These are phyloP conservation scores for Pachypanchax playfairii DNA, from an alignment of 2,113 vertebrate species.

Conservation along the genomic window DNA sequence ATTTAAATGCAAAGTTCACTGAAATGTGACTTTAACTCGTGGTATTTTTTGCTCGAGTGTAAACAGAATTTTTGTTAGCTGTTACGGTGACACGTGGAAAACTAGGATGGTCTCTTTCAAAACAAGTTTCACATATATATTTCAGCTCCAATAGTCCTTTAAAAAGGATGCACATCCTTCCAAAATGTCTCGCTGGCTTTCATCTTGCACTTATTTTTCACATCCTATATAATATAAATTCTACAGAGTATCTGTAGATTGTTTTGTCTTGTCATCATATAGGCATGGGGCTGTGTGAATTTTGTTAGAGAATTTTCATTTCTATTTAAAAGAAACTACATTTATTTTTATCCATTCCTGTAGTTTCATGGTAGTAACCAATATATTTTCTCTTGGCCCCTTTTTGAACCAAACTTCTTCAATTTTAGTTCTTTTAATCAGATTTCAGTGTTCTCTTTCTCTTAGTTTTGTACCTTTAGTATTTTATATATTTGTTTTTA, in stretches of 20 bases:
- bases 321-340: too few species aligned
- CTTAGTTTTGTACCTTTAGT: constrained; percentile 65
- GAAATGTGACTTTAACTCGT: constrained; percentile 15
- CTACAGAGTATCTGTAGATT: too few species aligned
- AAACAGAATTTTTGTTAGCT: constrained; percentile 51
- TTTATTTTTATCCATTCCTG: constrained; percentile 21
- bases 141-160: constrained; percentile 39
- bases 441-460: too few species aligned
- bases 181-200: constrained; percentile 8
- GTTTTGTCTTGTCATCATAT: too few species aligned
- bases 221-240: too few species aligned
- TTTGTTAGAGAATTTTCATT: too few species aligned
- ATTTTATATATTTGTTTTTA: constrained; percentile 80
- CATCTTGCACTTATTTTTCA: constrained; percentile 19
- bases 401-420: too few species aligned
- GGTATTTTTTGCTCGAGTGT: constrained; percentile 36
- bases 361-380: constrained; percentile 17
- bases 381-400: not conserved
- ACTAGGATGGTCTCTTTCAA: not conserved
- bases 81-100: constrained; percentile 62
- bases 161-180: constrained; percentile 25
- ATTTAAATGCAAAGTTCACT: constrained; percentile 37
- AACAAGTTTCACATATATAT: not conserved
- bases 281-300: too few species aligned
- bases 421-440: not conserved